Evolutionary conservation across 2,888 invertebrate species (phyloP).

Genomic region (Andrena trimmerana): DNA sequence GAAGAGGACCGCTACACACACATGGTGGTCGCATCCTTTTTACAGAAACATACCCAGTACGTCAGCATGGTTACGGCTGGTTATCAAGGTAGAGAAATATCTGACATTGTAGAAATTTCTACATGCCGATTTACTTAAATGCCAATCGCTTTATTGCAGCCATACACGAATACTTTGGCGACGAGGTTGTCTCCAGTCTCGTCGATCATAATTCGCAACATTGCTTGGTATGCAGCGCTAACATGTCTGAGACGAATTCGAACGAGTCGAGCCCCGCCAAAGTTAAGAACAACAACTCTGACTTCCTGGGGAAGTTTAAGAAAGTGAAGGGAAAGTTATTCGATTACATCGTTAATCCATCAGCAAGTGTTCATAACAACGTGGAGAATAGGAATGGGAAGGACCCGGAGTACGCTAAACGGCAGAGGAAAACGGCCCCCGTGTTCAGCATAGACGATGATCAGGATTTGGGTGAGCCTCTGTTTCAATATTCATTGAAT

Average conservation of each 20-base stretch:
- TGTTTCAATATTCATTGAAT: conserved; percentile 1
- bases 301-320: conserved; percentile 93
- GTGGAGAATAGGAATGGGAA: conserved; percentile 94
- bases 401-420: conserved; percentile 89
- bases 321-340: conserved; percentile 96
- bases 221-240: conserved; percentile 93
- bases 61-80: conserved; percentile 97
- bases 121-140: neutral
- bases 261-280: conserved; percentile 80
- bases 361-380: conserved; percentile 85
- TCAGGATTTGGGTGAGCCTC: conserved; percentile 86
- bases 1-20: conserved; percentile 98
- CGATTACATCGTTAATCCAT: conserved; percentile 97
- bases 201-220: conserved; percentile 93
- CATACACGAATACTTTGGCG: conserved; percentile 93
- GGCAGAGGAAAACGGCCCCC: conserved; percentile 95
- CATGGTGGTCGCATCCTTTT: conserved; percentile 99
- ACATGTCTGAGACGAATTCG: conserved; percentile 84
- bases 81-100: conserved; percentile 87
- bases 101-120: neutral
- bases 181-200: conserved; percentile 92
- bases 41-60: conserved; percentile 96
- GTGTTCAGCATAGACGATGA: conserved; percentile 98
- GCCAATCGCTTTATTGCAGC: conserved; percentile 84
- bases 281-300: conserved; percentile 84